phyloP scores from a whole-genome alignment of 2,888 invertebrate species.

The Lithophane socia region DNA sequence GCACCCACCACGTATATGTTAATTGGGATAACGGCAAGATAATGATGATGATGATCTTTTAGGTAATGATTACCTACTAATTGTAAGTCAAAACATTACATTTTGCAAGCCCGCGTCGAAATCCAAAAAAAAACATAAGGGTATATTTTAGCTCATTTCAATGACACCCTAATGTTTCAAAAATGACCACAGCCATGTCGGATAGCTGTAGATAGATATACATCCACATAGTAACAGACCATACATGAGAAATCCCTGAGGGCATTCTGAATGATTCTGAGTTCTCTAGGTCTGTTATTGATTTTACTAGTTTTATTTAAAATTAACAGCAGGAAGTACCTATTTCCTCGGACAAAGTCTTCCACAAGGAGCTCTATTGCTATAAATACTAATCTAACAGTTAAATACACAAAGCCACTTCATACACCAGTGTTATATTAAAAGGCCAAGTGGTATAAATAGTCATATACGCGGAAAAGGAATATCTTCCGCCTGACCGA shows the following conservation, averaged over 20 bases:
- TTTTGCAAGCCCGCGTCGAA: not conserved
- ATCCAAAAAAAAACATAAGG: not conserved
- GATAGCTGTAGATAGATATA: not conserved
- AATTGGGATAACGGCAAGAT: too few species aligned
- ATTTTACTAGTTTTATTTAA: not conserved
- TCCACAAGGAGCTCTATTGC: not conserved
- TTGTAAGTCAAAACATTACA: not conserved
- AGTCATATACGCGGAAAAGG: constrained; percentile 36
- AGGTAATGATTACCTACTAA: too few species aligned
- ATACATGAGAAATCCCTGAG: not conserved
- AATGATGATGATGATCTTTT: not conserved
- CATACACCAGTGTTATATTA: constrained; percentile 3
- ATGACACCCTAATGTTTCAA: not conserved
- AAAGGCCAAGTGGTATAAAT: constrained; percentile 39
- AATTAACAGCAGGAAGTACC: not conserved
- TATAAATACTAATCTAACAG: not conserved
- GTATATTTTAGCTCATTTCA: not conserved
- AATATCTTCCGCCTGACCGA: constrained; percentile 50
- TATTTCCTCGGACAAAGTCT: not conserved
- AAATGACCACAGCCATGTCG: not conserved
- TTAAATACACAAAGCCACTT: constrained; percentile 5
- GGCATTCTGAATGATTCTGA: too few species aligned
- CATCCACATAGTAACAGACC: not conserved
- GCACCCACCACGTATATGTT: too few species aligned
- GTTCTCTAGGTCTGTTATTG: not conserved